Evolutionary conservation across 2,888 invertebrate species (phyloP), one percentile per base, ranked within the genome.

Genomic region (Lucinisca nassula): DNA sequence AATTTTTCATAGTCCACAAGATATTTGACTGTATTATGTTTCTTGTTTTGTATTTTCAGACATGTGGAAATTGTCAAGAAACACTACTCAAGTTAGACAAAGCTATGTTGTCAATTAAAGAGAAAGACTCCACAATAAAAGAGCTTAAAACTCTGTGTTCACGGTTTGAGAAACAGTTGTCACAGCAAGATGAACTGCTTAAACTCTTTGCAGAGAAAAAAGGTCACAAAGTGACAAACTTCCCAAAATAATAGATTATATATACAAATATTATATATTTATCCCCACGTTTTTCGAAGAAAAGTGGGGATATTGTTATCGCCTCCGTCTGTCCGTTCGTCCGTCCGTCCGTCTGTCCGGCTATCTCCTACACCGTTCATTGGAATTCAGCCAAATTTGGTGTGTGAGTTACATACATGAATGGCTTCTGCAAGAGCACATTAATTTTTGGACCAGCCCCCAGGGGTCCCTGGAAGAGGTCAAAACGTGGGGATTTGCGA

Each of bases 91-190:
- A 94, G 67, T 38, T 94, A 24, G 92, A 93, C 51, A 93, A 92
- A 77, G 87, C 91, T n/a, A 90, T 92, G 14, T 21, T 88, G 37
- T 86, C 89, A 10, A 82, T 94, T n/a, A 93, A 93, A 74, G 94
- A 94, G 70, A 92, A 92, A 82, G 94, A 95, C 76, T 74, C 90
- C 70, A 90, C 92, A 4, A 92, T 95, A 32, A 92, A 92, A 84
- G 94, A 95, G 58, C 87, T 95, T 21, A 93, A 93, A 72, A 75
- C 86, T 35, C 85, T 95, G 70, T 91, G 92, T 85, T 85, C 91
- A 74, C 93, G 91, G 77, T 93, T 94, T 91, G 94, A 95, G 87
- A 91, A 89, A 77, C 94, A 95, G 85, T 89, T 95, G 24, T 92
- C 90, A 74, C 93, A 94, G 70, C 94, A 95, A 73, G 95, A 95